Evolutionary conservation across 2,888 invertebrate genomes (phyloP).

Genomic region (Leucophenga maculata): DNA sequence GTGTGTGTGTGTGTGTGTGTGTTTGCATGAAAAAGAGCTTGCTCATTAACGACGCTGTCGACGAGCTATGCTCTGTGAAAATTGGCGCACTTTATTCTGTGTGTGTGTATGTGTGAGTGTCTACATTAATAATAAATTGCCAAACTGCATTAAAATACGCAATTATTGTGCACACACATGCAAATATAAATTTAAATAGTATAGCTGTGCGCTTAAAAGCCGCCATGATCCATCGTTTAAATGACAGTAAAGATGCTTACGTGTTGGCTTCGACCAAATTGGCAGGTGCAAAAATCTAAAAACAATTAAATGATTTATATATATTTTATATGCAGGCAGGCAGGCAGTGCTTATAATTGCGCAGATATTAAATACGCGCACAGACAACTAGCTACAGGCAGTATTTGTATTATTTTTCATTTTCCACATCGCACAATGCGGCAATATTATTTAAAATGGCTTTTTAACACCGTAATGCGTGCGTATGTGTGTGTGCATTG

Average conservation of each 20-base stretch:
- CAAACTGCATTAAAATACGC: slow-evolving; percentile 43
- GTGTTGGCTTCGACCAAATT: slow-evolving; percentile 28
- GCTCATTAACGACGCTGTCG: background rate
- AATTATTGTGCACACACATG: slow-evolving; percentile 26
- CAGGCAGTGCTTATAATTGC: no score
- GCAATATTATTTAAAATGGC: slow-evolving; percentile 33
- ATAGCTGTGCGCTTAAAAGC: background rate
- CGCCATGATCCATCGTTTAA: background rate
- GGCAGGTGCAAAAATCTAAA: slow-evolving; percentile 63
- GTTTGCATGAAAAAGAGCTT: background rate
- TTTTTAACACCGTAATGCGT: background rate
- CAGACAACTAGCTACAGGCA: background rate
- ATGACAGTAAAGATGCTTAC: background rate
- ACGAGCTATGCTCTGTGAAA: background rate
- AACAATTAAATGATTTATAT: slow-evolving; percentile 63
- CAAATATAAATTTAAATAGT: background rate
- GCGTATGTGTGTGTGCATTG: background rate
- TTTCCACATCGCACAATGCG: background rate
- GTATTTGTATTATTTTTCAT: background rate
- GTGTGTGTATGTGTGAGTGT: no score
- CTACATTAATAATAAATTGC: slow-evolving; percentile 56
- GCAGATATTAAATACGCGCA: background rate
- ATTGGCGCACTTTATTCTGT: no score
- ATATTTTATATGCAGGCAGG: background rate
- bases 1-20: background rate